A percentile compares a stretch with the other conserved stretches of the same genome.
These are phyloP conservation scores for Atopsyche davidsoni DNA, from an alignment of 1,140 invertebrate species.

Conservation along the genomic window DNA sequence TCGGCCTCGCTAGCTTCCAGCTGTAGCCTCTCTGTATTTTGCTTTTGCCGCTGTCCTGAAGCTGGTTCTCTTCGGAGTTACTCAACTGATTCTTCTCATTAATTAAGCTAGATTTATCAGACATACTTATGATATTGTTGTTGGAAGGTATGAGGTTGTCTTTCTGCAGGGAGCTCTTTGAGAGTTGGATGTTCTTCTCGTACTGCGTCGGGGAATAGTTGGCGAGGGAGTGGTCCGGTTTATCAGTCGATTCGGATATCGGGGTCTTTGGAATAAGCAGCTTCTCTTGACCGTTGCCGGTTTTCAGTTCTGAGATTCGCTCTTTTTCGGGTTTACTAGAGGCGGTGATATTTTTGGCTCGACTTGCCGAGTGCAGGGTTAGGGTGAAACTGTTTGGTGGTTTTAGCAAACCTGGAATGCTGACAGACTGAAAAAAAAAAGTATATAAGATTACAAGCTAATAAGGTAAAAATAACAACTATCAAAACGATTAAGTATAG, in stretches of 20 bases:
- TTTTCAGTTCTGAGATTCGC: slow-evolving; percentile 3
- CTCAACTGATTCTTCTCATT: slow-evolving; percentile 30
- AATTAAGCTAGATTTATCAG: slow-evolving; percentile 44
- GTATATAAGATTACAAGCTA: neutral
- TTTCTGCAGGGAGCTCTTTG: slow-evolving; percentile 29
- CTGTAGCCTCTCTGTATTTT: slow-evolving; percentile 61
- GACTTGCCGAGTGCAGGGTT: slow-evolving; percentile 41
- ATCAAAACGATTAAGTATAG: neutral
- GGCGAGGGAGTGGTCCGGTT: slow-evolving; percentile 16
- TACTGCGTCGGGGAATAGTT: slow-evolving; percentile 38
- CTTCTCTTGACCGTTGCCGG: slow-evolving; percentile 19
- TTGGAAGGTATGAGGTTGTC: slow-evolving; percentile 31
- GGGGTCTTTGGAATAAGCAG: slow-evolving; percentile 20
- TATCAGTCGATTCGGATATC: slow-evolving; percentile 23
- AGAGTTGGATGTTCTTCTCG: slow-evolving; percentile 44
- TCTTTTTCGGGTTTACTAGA: slow-evolving; percentile 31
- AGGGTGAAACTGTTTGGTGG: slow-evolving; percentile 51
- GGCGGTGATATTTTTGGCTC: slow-evolving; percentile 40
- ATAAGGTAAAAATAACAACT: neutral
- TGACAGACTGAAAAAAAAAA: slow-evolving; percentile 41
- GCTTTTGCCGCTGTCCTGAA: slow-evolving; percentile 40
- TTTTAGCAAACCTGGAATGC: slow-evolving; percentile 53
- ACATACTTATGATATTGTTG: slow-evolving; percentile 41
- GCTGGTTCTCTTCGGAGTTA: slow-evolving; percentile 21
- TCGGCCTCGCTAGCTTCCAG: slow-evolving; percentile 62